A percentile compares a stretch with the other conserved stretches of the same genome.
Evolutionary conservation across 2,797 vertebrate genomes (phyloP).

Genomic region (Lithobates sylvaticus): DNA sequence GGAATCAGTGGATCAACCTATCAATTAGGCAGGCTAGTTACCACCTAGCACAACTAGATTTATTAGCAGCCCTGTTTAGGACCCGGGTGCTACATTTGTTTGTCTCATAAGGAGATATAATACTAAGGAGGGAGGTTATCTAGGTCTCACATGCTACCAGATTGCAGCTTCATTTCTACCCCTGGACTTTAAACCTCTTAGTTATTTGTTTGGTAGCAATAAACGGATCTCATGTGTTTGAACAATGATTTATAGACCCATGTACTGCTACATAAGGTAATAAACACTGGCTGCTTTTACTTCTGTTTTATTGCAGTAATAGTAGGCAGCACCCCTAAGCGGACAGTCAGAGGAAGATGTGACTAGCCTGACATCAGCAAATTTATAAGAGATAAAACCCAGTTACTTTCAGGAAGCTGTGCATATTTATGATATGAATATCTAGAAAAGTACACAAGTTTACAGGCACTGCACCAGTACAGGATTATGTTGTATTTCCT

Average conservation of each 20-base stretch:
- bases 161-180: background rate
- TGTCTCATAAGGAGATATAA: background rate
- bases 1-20: too few species aligned
- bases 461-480: background rate
- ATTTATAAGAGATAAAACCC: background rate
- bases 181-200: slow-evolving; percentile 24
- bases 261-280: background rate
- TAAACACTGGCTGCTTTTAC: background rate
- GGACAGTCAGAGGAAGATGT: background rate
- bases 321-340: background rate
- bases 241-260: background rate
- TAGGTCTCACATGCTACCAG: background rate
- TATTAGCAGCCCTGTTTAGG: too few species aligned
- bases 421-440: too few species aligned
- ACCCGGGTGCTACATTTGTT: too few species aligned
- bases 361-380: background rate
- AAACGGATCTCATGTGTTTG: background rate
- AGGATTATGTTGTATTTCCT: too few species aligned
- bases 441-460: too few species aligned
- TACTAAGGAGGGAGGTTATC: background rate
- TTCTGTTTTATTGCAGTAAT: too few species aligned
- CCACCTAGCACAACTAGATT: too few species aligned
- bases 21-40: too few species aligned
- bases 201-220: background rate
- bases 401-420: background rate